Base-by-base conservation (phyloP, 2,113 vertebrate species). In the Machaerirhynchus nigripectus region DNA sequence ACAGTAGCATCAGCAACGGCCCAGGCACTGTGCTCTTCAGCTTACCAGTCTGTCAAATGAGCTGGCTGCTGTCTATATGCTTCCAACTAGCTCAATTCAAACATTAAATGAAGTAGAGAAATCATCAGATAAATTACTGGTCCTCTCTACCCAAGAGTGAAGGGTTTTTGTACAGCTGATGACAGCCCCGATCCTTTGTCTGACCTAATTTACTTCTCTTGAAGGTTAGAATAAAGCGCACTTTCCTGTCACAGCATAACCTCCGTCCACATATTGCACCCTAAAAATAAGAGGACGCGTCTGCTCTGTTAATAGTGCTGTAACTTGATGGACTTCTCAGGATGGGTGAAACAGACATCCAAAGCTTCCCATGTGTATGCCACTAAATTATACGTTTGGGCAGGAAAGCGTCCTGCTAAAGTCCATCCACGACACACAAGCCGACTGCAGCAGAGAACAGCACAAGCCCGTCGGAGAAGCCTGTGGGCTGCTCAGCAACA, bases 201-300 rank as follows among this genome's bases (percentile, higher is more conserved):
- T 98, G 97, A 98, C 98, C 97, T 97, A 97, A 98, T 98, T 98
- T 98, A 98, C 97, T 98, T 98, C 96, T 96, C 97, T 97, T 97
- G 97, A 96, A 97, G 97, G 96, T 98, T 97, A 97, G 89, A 97
- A 97, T 67, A 93, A 95, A 97, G 88, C 73, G 1, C 20, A 33
- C 91, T 93, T 97, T 95, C 91, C 96, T 94, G 90, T 94, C 73
- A 37, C 31, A 11, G 87, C 50, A 84, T 79, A 93, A 73, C 63
- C 94, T 96, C 78, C 69, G 35, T 92, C 92, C 82, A 84, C 46
- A 73, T 23, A 81, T 11, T 65, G 84, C 65, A 17, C 94, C 88
- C 90, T 47, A 79, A 84, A 95, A 93, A 67, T 21, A 39, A 91
- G 63, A 93, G 70, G 57, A 81, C 0, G 0, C 39, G 64, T 77